phyloP scores from a whole-genome alignment of 2,888 invertebrate genomes.

The Prenolepis imparis region DNA sequence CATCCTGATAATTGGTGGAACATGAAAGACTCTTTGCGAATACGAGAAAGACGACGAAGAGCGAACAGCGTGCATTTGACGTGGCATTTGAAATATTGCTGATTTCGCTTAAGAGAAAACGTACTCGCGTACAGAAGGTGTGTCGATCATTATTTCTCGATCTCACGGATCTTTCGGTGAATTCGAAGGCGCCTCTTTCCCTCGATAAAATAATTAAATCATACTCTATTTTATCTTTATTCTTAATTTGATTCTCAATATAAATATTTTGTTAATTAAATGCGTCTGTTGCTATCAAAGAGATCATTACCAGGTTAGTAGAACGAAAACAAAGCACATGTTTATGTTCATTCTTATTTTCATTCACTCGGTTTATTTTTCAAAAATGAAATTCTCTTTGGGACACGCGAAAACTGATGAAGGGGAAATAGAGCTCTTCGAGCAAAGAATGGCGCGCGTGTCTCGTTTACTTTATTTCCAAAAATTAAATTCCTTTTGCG shows the following conservation, averaged over 20 bases:
- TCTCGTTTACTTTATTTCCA: slow-evolving; percentile 21
- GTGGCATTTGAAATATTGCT: slow-evolving; percentile 25
- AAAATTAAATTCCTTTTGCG: slow-evolving; percentile 22
- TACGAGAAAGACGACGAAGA: slow-evolving; percentile 23
- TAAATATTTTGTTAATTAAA: background rate
- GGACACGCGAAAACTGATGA: slow-evolving; percentile 4
- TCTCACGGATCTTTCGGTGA: background rate
- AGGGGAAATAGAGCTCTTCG: slow-evolving; percentile 42
- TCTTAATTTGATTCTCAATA: slow-evolving; percentile 6
- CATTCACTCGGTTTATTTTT: slow-evolving; percentile 12
- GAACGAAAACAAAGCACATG: background rate
- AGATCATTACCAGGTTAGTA: background rate
- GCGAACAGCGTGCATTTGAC: slow-evolving; percentile 58
- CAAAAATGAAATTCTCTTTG: slow-evolving; percentile 21
- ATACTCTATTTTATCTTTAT: background rate
- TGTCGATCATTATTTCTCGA: background rate
- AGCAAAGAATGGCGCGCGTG: slow-evolving; percentile 3
- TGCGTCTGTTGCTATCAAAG: background rate
- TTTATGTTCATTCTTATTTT: background rate
- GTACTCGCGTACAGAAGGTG: background rate
- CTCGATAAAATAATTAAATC: background rate
- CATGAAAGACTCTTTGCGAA: slow-evolving; percentile 68
- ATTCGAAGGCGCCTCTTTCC: background rate
- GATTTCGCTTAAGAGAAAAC: background rate
- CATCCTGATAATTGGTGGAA: slow-evolving; percentile 64